Evolutionary conservation across 2,113 vertebrate species (phyloP), one percentile per base, ranked within the genome.

Genomic region (Galbula dea): DNA sequence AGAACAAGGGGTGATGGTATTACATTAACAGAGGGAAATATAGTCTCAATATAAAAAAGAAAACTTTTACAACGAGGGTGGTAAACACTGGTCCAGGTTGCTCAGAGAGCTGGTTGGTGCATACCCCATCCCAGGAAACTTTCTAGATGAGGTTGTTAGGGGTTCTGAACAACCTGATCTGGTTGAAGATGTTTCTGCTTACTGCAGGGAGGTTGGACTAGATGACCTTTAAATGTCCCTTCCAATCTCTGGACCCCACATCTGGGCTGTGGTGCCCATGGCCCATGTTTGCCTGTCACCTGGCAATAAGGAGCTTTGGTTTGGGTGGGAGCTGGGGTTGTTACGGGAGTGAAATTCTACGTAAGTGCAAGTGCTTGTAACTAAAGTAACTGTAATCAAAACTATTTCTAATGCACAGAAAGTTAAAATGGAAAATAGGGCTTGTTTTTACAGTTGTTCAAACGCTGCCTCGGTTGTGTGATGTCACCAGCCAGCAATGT

Each of bases 361-460:
- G 59, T 30, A 52, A 55, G 75, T 5, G 75, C 72, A 41, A 72
- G 67, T 58, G 82, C 55, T 86, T 4, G 41, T 90, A 90, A 82
- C 65, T 21, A 23, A 43, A 43, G 86, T 6, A 77, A 37, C 84
- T 89, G 92, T 85, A 87, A 89, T 30, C 67, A 89, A 80, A 93
- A 36, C 84, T 43, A 24, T 77, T 81, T 48, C 65, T 67, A 52
- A 81, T 1, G 57, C n/a, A 32, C 2, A 26, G 93, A 88, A 95
- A 93, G 81, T 15, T 54, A 7, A 46, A 36, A 27, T 75, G 90
- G 92, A 67, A 93, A 90, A 22, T 12, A 9, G 48, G 51, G 49
- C 30, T 91, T 43, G 43, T 18, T 72, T 95, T 84, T 71, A 67
- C 57, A 75, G 84, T 61, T 67, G 34, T 72, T 85, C 49, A 71